Base-by-base conservation (phyloP, 2,888 invertebrate species). In the Drosophila suboccidentalis region DNA sequence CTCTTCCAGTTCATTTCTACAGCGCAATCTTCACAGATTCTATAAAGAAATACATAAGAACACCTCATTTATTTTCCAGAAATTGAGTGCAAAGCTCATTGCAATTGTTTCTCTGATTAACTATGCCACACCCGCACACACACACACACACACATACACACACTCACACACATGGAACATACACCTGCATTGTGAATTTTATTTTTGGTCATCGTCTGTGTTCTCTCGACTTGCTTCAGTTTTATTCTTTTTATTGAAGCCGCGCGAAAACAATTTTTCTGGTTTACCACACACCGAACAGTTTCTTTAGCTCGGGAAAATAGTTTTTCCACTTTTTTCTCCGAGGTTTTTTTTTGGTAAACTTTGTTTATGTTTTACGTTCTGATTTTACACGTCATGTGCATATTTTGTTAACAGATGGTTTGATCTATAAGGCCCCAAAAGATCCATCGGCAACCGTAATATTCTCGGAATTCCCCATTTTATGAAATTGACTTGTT, bases 401-500 rank as follows among this genome's bases (percentile, higher is more conserved):
- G 83, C 67, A 79, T 82, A 89, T 87, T 84, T 69, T 38, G 71
- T 70, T 82, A 84, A 71, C 86, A 89, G 90, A 89, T 89, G 88
- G 80, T 82, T 80, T 77, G 70, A 82, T 86, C 77, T 77, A 58
- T 47, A 49, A 65, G 61, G 39, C 43, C 49, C 34, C 36, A 34
- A 47, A 51, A 53, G n/a, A 49, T n/a, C 22, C 29, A 22, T 53
- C 47, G 36, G 36, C 32, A 15, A 6, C 11, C 26, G 49, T 34
- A 55, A 29, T 63, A 44, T 86, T 82, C 83, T 88, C 22, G 72
- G 88, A 82, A 88, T 54, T 73, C 55, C 59, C 63, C 63, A 43
- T 41, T 61, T n/a, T 50, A 62, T 54, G 13, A 10, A 41, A 58
- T 49, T 9, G 43, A 41, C 38, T 39, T 32, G 50, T 46, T 46